Evolutionary conservation across 1,140 invertebrate genomes (phyloP), one percentile per base, ranked within the genome.

Genomic region (Druon quercuslanigerum): DNA sequence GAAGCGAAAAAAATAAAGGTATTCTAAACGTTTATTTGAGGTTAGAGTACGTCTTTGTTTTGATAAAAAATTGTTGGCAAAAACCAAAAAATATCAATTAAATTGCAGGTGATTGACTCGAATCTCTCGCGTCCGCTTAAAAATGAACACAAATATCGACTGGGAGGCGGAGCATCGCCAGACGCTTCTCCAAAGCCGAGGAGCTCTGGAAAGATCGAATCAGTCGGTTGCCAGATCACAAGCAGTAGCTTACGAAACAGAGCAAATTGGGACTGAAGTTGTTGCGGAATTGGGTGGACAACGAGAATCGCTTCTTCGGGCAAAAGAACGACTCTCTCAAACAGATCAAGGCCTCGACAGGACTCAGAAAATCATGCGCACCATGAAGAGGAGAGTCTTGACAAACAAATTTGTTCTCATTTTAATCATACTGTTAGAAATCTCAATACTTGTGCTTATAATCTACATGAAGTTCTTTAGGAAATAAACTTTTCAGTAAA

Each of bases 201-300:
- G 91, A 76, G 88, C 92, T n/a, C 84, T 96, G 7, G 92, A 94
- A 78, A 88, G 94, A 75, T 93, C 95, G 6, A 92, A 93, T 0
- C 93, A 94, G 51, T 95, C 94, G 80, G 91, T 96, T 14, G 92
- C 92, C 2, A 91, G 95, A 77, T 95, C 95, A 3, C 94, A 95
- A 79, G 93, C 94, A 82, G 92, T 96, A 70, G 95, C 96, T 14
- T 92, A 94, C 11, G 96, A 97, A 87, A 96, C 95, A 0, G 96
- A 97, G 89, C 92, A 94, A 84, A 93, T 97, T 80, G 96, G 96
- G 0, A 94, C 93, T 5, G 95, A 95, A 86, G 95, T 96, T 9
- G 92, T 96, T n/a, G 92, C 92, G 72, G 94, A 95, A 83, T 86
- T 95, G 25, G 92, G 92, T 2, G 89, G 87, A 75, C 95, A 95